Conservation (phyloP, 2,888 invertebrate genomes). For the Keiferia lycopersicella region DNA sequence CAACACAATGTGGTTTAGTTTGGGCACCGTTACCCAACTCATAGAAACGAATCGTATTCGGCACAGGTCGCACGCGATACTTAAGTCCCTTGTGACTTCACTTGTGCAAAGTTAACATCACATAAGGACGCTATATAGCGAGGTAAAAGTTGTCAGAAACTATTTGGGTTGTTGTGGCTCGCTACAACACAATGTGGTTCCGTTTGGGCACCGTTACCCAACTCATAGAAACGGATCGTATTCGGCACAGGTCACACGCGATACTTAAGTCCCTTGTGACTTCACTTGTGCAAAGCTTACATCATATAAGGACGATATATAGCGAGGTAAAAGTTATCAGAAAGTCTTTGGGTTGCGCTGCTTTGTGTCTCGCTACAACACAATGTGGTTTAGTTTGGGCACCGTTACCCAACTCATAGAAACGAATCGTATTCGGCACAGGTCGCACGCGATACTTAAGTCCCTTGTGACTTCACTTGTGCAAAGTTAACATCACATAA, state of each 20-base stretch:
- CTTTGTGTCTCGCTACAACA: too few relatives aligned
- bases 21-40: slow-evolving; percentile 32
- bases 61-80: neutral
- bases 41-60: slow-evolving; percentile 7
- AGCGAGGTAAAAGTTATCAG: too few relatives aligned
- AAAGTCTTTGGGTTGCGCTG: too few relatives aligned
- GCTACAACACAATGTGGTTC: slow-evolving; percentile 45
- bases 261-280: neutral
- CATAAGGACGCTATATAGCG: neutral
- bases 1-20: slow-evolving; percentile 45
- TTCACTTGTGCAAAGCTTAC: neutral
- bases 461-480: neutral
- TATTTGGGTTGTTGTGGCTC: too few relatives aligned
- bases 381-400: slow-evolving; percentile 44
- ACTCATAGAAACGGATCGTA: slow-evolving; percentile 13
- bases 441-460: neutral
- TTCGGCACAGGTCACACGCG: neutral
- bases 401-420: slow-evolving; percentile 28
- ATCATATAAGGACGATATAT: neutral
- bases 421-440: neutral
- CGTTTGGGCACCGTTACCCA: slow-evolving; percentile 36
- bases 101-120: neutral
- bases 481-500: neutral
- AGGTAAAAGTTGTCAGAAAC: too few relatives aligned
- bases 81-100: neutral